A percentile compares a stretch with the other conserved stretches of the same genome.
These are phyloP conservation scores for Tenualosa thibaudeaui DNA, from an alignment of 2,797 vertebrate species.

Conservation along the genomic window DNA sequence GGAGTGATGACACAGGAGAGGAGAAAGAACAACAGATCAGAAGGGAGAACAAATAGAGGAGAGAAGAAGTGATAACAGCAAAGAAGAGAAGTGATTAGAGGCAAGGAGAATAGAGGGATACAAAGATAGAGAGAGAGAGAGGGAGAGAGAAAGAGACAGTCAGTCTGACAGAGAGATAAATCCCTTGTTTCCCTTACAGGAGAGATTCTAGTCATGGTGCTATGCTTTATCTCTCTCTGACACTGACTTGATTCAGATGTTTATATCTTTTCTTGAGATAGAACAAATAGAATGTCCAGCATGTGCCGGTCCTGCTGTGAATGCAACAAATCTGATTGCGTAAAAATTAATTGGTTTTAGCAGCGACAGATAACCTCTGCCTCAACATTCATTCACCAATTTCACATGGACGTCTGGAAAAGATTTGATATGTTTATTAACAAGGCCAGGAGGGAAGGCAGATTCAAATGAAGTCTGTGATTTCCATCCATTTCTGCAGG, in stretches of 20 bases:
- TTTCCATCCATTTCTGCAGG: background rate
- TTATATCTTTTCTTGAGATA: background rate
- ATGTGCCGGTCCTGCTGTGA: background rate
- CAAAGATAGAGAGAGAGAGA: too few relatives aligned
- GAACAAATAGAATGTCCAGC: background rate
- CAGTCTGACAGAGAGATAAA: background rate
- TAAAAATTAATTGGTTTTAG: background rate
- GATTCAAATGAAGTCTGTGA: background rate
- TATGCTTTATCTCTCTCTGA: background rate
- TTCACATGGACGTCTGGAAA: background rate
- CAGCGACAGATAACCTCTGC: background rate
- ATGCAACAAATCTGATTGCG: background rate
- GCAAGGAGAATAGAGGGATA: background rate
- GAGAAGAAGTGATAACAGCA: background rate
- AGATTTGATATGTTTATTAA: background rate
- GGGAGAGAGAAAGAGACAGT: background rate
- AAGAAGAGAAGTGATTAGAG: background rate
- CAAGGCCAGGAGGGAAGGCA: background rate
- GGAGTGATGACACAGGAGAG: background rate
- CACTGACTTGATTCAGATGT: background rate
- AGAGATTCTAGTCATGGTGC: background rate
- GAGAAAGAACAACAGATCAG: background rate
- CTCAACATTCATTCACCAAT: background rate
- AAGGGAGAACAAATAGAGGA: background rate
- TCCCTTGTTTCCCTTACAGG: background rate